A percentile compares a stretch with the other conserved stretches of the same genome.
These are phyloP conservation scores for Acleris emargana DNA, from an alignment of 2,888 invertebrate species.

Conservation along the genomic window DNA sequence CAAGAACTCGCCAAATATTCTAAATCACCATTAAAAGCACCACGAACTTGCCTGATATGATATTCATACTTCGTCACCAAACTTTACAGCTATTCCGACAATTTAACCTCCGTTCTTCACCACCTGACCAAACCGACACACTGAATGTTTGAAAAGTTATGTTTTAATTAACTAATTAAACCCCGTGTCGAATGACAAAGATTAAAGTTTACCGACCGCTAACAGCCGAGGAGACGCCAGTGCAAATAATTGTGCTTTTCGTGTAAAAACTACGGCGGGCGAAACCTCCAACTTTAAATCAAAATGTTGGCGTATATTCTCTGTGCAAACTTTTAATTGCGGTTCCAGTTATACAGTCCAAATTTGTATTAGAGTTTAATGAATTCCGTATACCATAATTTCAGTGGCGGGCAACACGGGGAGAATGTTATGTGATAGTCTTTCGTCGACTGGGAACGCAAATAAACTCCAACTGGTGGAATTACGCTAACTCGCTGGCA, in stretches of 20 bases:
- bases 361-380: constrained; percentile 75
- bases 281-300: constrained; percentile 73
- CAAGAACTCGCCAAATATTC: no score
- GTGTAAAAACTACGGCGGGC: constrained; percentile 36
- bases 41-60: no score
- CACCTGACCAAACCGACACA: constrained; percentile 42
- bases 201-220: constrained; percentile 6
- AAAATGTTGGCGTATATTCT: constrained; percentile 74
- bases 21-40: no score
- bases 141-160: constrained; percentile 36
- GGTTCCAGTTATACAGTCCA: constrained; percentile 70
- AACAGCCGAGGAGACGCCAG: constrained; percentile 22
- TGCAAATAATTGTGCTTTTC: constrained; percentile 36
- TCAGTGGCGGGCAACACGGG: constrained; percentile 49
- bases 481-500: constrained; percentile 33
- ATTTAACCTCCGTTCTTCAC: constrained; percentile 12
- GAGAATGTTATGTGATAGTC: constrained; percentile 53
- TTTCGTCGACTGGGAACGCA: constrained; percentile 47
- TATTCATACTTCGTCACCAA: no score
- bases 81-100: no score
- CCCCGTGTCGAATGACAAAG: neutral
- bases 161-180: constrained; percentile 17
- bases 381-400: constrained; percentile 65
- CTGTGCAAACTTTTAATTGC: constrained; percentile 79
- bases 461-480: constrained; percentile 46